A percentile compares a stretch with the other conserved stretches of the same genome.
phyloP scores from a whole-genome alignment of 2,797 vertebrate species.

The Phaenicophaeus curvirostris region DNA sequence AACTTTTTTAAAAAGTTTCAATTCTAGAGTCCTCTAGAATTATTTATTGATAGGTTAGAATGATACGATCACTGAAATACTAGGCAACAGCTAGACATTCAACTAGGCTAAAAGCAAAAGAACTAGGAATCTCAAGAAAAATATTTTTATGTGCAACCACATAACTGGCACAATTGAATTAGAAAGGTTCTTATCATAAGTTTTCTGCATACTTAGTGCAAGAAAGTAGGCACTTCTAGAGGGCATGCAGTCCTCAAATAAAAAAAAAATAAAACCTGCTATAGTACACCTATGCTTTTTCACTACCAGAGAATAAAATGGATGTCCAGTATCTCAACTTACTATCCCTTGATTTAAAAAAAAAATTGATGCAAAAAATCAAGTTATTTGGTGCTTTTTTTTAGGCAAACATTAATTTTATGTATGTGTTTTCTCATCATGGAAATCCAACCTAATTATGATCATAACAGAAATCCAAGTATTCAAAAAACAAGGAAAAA shows the following conservation, averaged over 20 bases:
- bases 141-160: background rate
- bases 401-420: background rate
- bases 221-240: conserved; percentile 24
- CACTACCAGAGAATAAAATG: background rate
- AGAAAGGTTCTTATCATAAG: background rate
- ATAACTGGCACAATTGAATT: background rate
- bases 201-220: background rate
- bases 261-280: background rate
- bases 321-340: background rate
- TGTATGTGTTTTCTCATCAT: background rate
- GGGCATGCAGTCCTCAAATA: background rate
- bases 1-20: background rate
- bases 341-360: background rate
- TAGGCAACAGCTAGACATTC: background rate
- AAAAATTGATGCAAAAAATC: background rate
- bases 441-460: background rate
- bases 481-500: background rate
- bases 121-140: background rate
- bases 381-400: background rate
- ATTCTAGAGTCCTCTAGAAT: background rate
- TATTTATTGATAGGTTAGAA: background rate
- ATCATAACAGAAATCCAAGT: background rate
- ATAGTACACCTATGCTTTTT: background rate
- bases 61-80: background rate
- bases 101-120: background rate